Evolutionary conservation across 1,140 invertebrate genomes (phyloP).

Genomic region (Helicoverpa zea): DNA sequence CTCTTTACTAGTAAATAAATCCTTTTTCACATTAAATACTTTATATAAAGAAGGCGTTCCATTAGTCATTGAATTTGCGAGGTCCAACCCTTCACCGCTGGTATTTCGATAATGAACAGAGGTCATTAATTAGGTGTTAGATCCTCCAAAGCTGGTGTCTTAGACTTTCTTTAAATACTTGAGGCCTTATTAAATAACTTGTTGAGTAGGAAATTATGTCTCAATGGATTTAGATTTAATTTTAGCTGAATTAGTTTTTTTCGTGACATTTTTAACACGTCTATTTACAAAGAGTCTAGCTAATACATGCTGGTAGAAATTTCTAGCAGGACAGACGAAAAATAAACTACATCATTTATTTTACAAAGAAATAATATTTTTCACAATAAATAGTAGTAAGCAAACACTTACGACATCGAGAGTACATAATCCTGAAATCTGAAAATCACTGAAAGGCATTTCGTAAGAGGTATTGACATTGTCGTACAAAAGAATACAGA

Average conservation of each 20-base stretch:
- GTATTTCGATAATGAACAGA: constrained; percentile 45
- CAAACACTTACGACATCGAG: not conserved
- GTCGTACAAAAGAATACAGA: constrained; percentile 8
- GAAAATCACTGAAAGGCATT: constrained; percentile 1
- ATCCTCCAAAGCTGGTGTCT: constrained; percentile 9
- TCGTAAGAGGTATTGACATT: constrained; percentile 6
- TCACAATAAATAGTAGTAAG: no score
- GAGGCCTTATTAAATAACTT: constrained; percentile 32
- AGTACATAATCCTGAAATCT: constrained; percentile 1
- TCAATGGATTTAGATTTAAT: not conserved
- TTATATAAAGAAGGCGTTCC: constrained; percentile 18
- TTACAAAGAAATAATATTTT: no score
- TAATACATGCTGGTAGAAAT: no score
- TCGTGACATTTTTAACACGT: no score
- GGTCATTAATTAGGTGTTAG: constrained; percentile 37
- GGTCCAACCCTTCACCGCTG: constrained; percentile 10
- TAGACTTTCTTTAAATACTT: constrained; percentile 37
- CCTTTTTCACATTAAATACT: constrained; percentile 2
- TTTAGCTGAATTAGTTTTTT: not conserved
- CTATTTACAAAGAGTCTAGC: no score
- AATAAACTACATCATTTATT: no score
- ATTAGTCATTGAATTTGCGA: constrained; percentile 42
- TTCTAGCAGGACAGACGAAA: no score
- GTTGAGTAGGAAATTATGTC: not conserved
- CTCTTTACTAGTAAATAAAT: constrained; percentile 8